Evolutionary conservation across 2,113 vertebrate species (phyloP).

Genomic region (Platichthys stellatus): DNA sequence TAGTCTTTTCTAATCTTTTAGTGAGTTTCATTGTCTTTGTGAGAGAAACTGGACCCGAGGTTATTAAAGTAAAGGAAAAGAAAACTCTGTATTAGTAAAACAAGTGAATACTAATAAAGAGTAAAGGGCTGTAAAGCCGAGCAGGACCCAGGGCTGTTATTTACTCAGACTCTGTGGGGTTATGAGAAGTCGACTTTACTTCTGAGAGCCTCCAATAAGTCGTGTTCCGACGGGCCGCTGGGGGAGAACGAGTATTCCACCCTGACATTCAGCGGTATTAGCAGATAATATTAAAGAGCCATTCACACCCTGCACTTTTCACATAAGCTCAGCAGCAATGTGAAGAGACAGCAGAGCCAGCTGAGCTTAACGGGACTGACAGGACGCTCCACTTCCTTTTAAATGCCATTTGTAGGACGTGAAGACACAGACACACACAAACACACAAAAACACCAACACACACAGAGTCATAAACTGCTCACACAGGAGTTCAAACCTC

Average conservation of each 20-base stretch:
- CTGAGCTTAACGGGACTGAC: background rate
- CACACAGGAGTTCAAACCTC: background rate
- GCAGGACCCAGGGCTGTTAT: background rate
- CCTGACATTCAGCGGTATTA: slow-evolving; percentile 55
- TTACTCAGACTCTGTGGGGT: slow-evolving; percentile 15
- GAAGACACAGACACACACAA: background rate
- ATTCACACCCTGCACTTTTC: slow-evolving; percentile 45
- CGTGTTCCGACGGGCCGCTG: background rate
- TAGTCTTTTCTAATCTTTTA: background rate
- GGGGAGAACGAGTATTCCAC: slow-evolving; percentile 13
- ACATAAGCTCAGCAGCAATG: slow-evolving; percentile 22
- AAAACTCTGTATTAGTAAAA: background rate
- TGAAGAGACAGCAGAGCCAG: slow-evolving; percentile 27
- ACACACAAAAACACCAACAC: background rate
- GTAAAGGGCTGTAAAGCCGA: background rate
- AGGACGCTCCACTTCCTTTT: background rate
- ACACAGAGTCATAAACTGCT: background rate
- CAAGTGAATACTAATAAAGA: background rate
- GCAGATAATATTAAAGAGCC: slow-evolving; percentile 43
- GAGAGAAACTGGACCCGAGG: background rate
- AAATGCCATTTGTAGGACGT: slow-evolving; percentile 5
- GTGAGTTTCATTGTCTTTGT: background rate
- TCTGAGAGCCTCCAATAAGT: slow-evolving; percentile 23
- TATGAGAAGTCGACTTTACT: slow-evolving; percentile 14
- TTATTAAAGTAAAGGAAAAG: background rate